Evolutionary conservation across 1,140 invertebrate species (phyloP).

Genomic region (Drosophila bocqueti): DNA sequence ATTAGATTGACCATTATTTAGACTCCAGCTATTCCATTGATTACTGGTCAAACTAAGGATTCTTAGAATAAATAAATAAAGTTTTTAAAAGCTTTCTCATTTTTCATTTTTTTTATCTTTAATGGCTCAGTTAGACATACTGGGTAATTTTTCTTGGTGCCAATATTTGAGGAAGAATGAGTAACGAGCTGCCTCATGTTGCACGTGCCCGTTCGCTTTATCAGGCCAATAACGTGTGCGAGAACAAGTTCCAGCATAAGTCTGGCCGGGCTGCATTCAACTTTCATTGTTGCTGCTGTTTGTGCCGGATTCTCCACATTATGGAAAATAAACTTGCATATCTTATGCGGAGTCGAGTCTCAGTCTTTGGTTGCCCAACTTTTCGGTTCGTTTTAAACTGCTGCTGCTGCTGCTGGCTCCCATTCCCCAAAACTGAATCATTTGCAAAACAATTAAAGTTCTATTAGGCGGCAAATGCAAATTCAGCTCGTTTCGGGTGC

Average conservation of each 20-base stretch:
- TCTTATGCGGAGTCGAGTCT: conserved; percentile 31
- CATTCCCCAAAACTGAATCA: conserved; percentile 25
- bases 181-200: conserved; percentile 16
- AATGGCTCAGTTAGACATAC: background rate
- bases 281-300: conserved; percentile 36
- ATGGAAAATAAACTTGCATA: conserved; percentile 70
- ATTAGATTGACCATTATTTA: background rate
- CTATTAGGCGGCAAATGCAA: conserved; percentile 81
- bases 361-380: conserved; percentile 25
- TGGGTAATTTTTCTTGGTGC: background rate
- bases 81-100: background rate
- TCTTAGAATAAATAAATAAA: background rate
- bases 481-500: conserved; percentile 40
- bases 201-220: conserved; percentile 69
- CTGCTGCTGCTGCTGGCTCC: background rate
- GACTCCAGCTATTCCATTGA: too few relatives aligned
- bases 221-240: conserved; percentile 70
- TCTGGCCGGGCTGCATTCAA: conserved; percentile 49
- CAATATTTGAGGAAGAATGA: conserved; percentile 6
- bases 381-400: conserved; percentile 52
- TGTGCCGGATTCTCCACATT: conserved; percentile 33
- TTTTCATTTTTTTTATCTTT: background rate
- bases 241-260: conserved; percentile 44
- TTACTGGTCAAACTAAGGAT: background rate
- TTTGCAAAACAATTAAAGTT: conserved; percentile 79